phyloP scores from a whole-genome alignment of 2,888 invertebrate species.

The Poecilus cupreus region DNA sequence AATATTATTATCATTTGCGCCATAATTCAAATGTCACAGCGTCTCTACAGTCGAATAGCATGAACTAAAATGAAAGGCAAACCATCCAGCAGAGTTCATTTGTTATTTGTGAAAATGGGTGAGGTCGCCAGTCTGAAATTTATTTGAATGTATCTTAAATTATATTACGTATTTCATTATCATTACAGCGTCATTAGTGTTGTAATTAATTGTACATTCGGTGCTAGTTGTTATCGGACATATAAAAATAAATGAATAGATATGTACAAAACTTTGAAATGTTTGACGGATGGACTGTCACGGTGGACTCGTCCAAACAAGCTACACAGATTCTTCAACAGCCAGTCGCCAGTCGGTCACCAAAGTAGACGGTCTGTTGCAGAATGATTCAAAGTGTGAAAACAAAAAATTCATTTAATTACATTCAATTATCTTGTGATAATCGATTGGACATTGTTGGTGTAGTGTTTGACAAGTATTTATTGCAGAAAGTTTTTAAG shows the following conservation, averaged over 20 bases:
- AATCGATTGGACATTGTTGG: constrained; percentile 66
- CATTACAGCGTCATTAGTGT: not conserved
- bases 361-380: constrained; percentile 71
- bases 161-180: not conserved
- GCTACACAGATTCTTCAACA: constrained; percentile 72
- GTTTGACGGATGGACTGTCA: constrained; percentile 60
- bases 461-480: constrained; percentile 67
- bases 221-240: not conserved
- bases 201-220: constrained; percentile 14
- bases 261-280: constrained; percentile 54
- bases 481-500: constrained; percentile 64
- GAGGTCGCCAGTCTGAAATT: not conserved
- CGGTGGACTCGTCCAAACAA: constrained; percentile 73
- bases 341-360: constrained; percentile 73
- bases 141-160: constrained; percentile 37
- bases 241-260: constrained; percentile 18
- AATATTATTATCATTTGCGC: constrained; percentile 23
- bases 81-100: constrained; percentile 45
- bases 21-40: constrained; percentile 3
- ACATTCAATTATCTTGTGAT: constrained; percentile 62
- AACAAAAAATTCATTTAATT: constrained; percentile 58
- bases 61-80: constrained; percentile 54
- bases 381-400: constrained; percentile 72
- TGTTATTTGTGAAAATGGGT: constrained; percentile 21
- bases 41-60: not conserved